Evolutionary conservation across 2,797 vertebrate genomes (phyloP).

Genomic region (Pangasius djambal): DNA sequence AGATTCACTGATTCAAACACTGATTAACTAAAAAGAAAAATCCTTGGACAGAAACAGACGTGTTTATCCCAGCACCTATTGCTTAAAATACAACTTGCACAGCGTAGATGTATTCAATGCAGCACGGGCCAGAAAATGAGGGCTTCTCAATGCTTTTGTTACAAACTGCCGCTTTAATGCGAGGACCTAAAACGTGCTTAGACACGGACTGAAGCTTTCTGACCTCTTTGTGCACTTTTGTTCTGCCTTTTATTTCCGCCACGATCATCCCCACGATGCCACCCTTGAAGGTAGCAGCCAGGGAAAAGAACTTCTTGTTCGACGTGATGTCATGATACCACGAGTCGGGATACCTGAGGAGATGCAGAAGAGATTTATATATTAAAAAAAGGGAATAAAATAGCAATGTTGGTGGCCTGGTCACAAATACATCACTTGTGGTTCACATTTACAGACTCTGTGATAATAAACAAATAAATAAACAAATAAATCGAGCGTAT

Average conservation of each 20-base stretch:
- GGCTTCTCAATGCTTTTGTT: background rate
- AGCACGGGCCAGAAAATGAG: background rate
- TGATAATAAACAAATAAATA: background rate
- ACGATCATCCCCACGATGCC: conserved; percentile 99
- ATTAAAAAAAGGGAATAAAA: background rate
- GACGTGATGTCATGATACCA: conserved; percentile 99
- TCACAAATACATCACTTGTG: background rate
- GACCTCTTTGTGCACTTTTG: conserved; percentile 99
- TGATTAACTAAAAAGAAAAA: background rate
- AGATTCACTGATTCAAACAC: background rate
- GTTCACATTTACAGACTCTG: background rate
- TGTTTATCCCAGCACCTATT: background rate
- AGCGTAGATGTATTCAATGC: background rate
- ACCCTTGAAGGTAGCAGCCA: conserved; percentile 93
- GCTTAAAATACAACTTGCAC: background rate
- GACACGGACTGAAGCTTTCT: background rate
- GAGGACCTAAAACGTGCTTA: background rate
- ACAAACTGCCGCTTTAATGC: background rate
- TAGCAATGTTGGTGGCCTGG: background rate
- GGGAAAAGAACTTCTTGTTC: conserved; percentile 99
- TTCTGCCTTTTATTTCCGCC: conserved; percentile 97
- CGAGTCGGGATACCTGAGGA: conserved; percentile 95
- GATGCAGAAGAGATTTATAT: conserved; percentile 7
- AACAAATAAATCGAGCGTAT: background rate
- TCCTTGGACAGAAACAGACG: background rate